A percentile compares a stretch with the other conserved stretches of the same genome.
Conservation (phyloP, 2,113 vertebrate species). For the Sorex fumeus region DNA sequence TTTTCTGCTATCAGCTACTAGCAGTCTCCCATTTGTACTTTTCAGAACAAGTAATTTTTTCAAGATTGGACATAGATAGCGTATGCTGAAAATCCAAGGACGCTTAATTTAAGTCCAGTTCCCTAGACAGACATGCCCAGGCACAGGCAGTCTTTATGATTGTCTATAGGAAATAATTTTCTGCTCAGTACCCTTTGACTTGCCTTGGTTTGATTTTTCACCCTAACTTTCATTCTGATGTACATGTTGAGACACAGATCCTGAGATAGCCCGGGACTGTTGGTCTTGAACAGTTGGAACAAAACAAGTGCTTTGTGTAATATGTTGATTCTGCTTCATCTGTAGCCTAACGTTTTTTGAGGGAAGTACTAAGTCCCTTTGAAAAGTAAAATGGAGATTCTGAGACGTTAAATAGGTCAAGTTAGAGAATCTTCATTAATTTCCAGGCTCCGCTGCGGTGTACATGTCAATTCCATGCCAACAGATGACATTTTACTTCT, state of each 20-base stretch:
- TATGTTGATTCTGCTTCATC: not conserved
- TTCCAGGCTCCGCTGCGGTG: too few relatives aligned
- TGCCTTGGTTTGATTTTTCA: not conserved
- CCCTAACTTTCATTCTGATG: too few relatives aligned
- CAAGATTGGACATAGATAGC: not conserved
- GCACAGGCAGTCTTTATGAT: not conserved
- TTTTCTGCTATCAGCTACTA: not conserved
- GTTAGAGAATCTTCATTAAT: not conserved
- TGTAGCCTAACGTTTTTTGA: constrained; percentile 3
- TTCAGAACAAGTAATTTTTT: constrained; percentile 2
- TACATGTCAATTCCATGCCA: too few relatives aligned
- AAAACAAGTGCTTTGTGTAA: not conserved
- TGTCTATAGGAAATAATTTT: not conserved
- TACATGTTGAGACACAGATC: too few relatives aligned
- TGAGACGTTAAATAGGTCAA: not conserved
- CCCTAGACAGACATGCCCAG: not conserved
- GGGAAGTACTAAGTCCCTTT: not conserved
- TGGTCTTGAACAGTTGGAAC: not conserved
- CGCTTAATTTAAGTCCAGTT: not conserved
- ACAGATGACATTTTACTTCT: not conserved
- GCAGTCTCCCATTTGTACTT: not conserved
- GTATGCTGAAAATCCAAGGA: not conserved
- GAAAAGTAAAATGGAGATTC: constrained; percentile 18
- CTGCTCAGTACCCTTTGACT: not conserved
- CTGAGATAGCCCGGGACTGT: too few relatives aligned